phyloP scores from a whole-genome alignment of 2,797 vertebrate species.

The Aldrovandia affinis region DNA sequence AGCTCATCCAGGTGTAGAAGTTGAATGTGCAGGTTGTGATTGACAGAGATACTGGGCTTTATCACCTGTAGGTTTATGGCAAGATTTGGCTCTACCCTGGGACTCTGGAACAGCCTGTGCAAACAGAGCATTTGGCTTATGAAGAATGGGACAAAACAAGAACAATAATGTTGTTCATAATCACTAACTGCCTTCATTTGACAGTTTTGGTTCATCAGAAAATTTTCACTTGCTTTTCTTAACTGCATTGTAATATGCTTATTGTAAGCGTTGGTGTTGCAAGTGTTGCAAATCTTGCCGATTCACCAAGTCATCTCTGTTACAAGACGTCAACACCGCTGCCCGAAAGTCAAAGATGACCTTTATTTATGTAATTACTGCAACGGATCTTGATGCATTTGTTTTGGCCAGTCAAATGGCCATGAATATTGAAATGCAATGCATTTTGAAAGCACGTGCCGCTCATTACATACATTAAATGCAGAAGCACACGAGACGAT shows the following conservation, averaged over 20 bases:
- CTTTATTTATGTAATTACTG: neutral
- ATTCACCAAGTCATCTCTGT: neutral
- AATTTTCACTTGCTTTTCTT: neutral
- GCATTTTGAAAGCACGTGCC: constrained; percentile 51
- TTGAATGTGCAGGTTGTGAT: neutral
- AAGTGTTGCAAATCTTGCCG: neutral
- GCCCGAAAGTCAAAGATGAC: neutral
- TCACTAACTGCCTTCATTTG: neutral
- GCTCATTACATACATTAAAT: constrained; percentile 48
- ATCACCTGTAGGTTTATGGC: neutral
- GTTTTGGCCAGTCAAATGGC: constrained; percentile 38
- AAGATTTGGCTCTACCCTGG: neutral
- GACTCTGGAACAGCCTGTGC: neutral
- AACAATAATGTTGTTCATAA: neutral
- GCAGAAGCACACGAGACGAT: constrained; percentile 22
- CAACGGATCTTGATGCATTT: constrained; percentile 25
- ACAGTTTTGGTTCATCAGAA: neutral
- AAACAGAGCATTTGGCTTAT: neutral
- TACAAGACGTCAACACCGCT: neutral
- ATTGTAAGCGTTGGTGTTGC: neutral
- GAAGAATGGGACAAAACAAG: neutral
- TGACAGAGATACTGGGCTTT: neutral
- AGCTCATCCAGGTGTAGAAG: neutral
- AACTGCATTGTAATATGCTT: neutral
- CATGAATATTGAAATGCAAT: constrained; percentile 66